phyloP scores from a whole-genome alignment of 92 coral and sea anemone genomes.

The Phenganax stokvisi region DNA sequence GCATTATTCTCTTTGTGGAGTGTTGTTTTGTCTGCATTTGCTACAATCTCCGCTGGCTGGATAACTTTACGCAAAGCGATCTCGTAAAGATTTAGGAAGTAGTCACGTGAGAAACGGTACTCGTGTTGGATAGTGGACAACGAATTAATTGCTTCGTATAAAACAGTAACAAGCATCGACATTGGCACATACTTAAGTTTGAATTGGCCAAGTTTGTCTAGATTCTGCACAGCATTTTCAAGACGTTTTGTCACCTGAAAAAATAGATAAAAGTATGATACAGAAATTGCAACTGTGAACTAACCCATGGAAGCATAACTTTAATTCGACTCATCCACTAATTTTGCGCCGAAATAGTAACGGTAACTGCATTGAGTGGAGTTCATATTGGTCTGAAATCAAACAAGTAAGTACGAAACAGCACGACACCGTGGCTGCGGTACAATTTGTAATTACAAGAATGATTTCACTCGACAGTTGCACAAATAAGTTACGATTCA shows the following conservation, averaged over 20 bases:
- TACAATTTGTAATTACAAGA: no score
- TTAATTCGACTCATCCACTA: no score
- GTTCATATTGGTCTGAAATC: no score
- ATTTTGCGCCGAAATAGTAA: no score
- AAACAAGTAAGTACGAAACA: no score
- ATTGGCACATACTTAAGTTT: slow-evolving; percentile 70
- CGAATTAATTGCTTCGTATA: slow-evolving; percentile 67
- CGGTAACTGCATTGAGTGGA: no score
- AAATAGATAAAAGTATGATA: neutral
- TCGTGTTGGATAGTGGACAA: slow-evolving; percentile 82
- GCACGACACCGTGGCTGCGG: no score
- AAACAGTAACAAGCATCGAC: slow-evolving; percentile 76
- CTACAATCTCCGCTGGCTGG: neutral
- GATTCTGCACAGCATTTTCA: slow-evolving; percentile 64
- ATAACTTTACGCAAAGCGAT: slow-evolving; percentile 64
- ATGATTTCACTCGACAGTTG: no score
- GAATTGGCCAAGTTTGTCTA: slow-evolving; percentile 64
- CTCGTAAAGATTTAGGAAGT: slow-evolving; percentile 72
- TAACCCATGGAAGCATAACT: no score
- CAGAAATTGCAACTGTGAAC: no score
- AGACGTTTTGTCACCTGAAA: slow-evolving; percentile 75
- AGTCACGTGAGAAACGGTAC: slow-evolving; percentile 85
- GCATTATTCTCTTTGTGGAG: slow-evolving; percentile 21
- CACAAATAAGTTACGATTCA: no score
- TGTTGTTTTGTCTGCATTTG: neutral